A percentile compares a stretch with the other conserved stretches of the same genome.
Conservation (phyloP, 1,140 invertebrate genomes). For the Elymnias hypermnestra region DNA sequence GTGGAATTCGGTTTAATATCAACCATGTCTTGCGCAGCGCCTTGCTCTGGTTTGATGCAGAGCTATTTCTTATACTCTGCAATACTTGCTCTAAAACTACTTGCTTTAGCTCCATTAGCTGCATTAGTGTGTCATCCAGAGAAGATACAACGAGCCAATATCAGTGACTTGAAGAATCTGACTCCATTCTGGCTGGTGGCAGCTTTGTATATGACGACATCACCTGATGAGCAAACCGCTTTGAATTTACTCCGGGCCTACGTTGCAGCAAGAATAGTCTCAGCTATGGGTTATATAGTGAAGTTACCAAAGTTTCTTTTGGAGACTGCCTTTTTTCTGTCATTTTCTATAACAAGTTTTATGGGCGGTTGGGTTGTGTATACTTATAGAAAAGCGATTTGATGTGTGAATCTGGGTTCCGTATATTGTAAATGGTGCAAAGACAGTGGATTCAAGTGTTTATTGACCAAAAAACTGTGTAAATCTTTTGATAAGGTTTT, state of each 20-base stretch:
- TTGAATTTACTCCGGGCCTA: conserved; percentile 29
- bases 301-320: conserved; percentile 20
- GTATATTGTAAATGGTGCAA: too few relatives aligned
- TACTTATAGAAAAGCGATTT: conserved; percentile 33
- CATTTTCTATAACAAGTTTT: conserved; percentile 34
- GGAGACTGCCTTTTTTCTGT: conserved; percentile 35
- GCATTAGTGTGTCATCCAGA: conserved; percentile 31
- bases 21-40: too few relatives aligned
- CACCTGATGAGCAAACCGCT: conserved; percentile 29
- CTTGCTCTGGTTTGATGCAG: conserved; percentile 21
- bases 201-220: conserved; percentile 44
- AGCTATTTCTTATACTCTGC: conserved; percentile 47
- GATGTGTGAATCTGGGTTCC: too few relatives aligned
- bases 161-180: conserved; percentile 46
- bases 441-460: too few relatives aligned
- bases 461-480: too few relatives aligned
- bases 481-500: too few relatives aligned
- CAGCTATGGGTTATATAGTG: conserved; percentile 28
- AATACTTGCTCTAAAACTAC: conserved; percentile 36
- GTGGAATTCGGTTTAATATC: too few relatives aligned
- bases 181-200: conserved; percentile 47
- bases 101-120: conserved; percentile 35
- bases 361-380: conserved; percentile 37
- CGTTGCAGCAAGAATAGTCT: conserved; percentile 31
- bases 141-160: conserved; percentile 35